Evolutionary conservation across 1,140 invertebrate species (phyloP).

Genomic region (Pseudomyrmex gracilis): DNA sequence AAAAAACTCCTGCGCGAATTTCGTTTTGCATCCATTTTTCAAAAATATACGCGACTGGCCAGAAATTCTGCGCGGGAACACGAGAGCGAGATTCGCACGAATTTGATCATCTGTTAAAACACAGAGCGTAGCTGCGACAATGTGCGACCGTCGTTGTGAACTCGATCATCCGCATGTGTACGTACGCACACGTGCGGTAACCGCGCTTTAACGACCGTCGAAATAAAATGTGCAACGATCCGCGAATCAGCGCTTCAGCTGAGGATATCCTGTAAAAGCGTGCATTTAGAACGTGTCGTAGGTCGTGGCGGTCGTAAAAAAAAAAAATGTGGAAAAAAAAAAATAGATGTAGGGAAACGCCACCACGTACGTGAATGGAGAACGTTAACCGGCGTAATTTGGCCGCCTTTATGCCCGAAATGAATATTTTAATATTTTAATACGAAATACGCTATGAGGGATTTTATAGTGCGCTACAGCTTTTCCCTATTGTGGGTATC

Average conservation of each 20-base stretch:
- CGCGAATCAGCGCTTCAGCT: conserved; percentile 7
- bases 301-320: conserved; percentile 76
- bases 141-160: conserved; percentile 21
- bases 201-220: conserved; percentile 33
- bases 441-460: conserved; percentile 86
- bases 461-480: conserved; percentile 88
- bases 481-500: conserved; percentile 83
- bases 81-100: conserved; percentile 20
- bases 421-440: conserved; percentile 86
- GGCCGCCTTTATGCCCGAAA: conserved; percentile 80
- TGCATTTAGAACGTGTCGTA: conserved; percentile 81
- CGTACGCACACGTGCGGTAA: neutral
- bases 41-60: conserved; percentile 9
- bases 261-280: conserved; percentile 67
- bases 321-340: conserved; percentile 8
- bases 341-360: neutral
- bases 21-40: conserved; percentile 33
- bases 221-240: conserved; percentile 51
- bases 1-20: conserved; percentile 10
- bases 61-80: conserved; percentile 14
- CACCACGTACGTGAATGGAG: conserved; percentile 77
- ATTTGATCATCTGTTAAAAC: conserved; percentile 42
- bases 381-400: conserved; percentile 82
- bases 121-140: conserved; percentile 7
- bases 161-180: conserved; percentile 12